A percentile compares a stretch with the other conserved stretches of the same genome.
Conservation (phyloP, 2,888 invertebrate genomes). For the Mythimna vitellina region DNA sequence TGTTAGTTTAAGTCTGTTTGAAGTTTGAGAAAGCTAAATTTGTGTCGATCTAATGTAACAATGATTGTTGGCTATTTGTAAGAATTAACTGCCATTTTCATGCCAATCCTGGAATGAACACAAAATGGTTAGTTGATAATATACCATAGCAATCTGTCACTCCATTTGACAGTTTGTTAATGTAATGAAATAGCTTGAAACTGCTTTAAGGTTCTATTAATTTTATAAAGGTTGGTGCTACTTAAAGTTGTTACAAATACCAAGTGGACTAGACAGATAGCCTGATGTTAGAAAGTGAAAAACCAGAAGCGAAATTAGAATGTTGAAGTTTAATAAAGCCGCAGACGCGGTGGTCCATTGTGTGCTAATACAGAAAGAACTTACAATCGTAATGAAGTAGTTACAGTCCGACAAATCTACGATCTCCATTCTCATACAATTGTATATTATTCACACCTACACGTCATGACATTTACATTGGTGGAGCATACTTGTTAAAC, state of each 20-base stretch:
- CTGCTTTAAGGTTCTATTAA: conserved; percentile 12
- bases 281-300: conserved; percentile 44
- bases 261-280: neutral
- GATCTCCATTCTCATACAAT: conserved; percentile 44
- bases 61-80: conserved; percentile 47
- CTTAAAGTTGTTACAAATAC: neutral
- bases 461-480: conserved; percentile 59
- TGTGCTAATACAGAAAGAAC: conserved; percentile 54
- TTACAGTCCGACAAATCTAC: conserved; percentile 35
- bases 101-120: conserved; percentile 49
- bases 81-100: conserved; percentile 46
- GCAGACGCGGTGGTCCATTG: conserved; percentile 37
- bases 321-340: neutral
- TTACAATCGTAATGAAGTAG: conserved; percentile 56
- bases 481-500: conserved; percentile 50
- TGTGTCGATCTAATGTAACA: conserved; percentile 53
- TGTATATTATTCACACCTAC: conserved; percentile 55
- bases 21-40: conserved; percentile 41
- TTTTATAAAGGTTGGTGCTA: neutral
- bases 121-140: conserved; percentile 43
- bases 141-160: conserved; percentile 40
- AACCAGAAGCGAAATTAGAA: conserved; percentile 9
- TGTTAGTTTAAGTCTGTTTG: no score
- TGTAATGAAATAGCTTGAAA: conserved; percentile 27
- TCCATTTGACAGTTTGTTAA: conserved; percentile 41